Evolutionary conservation across 2,797 vertebrate genomes (phyloP).

Genomic region (Lagorchestes hirsutus): DNA sequence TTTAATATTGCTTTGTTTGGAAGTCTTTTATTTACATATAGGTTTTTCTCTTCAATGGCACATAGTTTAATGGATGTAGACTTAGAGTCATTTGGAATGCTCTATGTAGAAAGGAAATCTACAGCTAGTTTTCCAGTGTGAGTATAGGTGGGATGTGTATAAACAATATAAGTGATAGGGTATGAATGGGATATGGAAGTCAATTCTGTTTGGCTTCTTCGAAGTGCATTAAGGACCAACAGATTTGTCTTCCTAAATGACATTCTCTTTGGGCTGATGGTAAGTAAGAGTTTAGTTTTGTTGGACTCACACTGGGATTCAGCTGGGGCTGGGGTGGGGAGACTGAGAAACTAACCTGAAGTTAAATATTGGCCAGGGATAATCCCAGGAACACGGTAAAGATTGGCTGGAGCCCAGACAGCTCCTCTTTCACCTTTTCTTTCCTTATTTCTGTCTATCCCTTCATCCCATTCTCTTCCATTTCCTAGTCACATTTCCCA

Average conservation of each 20-base stretch:
- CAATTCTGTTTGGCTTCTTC: background rate
- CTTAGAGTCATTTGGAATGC: background rate
- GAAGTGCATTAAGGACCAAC: background rate
- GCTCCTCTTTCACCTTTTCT: background rate
- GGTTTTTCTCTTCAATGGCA: background rate
- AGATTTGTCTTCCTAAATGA: background rate
- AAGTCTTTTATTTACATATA: background rate
- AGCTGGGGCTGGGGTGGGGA: background rate
- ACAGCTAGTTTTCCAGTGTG: background rate
- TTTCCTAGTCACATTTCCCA: background rate
- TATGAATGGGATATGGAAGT: no score
- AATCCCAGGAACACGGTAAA: background rate
- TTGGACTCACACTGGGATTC: background rate
- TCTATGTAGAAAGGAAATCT: background rate
- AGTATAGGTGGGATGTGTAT: background rate
- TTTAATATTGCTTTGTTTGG: constrained; percentile 2
- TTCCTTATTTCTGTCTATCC: background rate
- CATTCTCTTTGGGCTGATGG: background rate
- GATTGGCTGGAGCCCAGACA: background rate
- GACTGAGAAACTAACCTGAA: background rate
- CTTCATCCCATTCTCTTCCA: background rate
- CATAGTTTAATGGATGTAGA: background rate
- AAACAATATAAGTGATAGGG: background rate
- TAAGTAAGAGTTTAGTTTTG: background rate
- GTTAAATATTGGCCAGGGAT: background rate